These are phyloP conservation scores for Pogonomyrmex barbatus DNA, from an alignment of 1,140 invertebrate genomes.

Conservation along the genomic window DNA sequence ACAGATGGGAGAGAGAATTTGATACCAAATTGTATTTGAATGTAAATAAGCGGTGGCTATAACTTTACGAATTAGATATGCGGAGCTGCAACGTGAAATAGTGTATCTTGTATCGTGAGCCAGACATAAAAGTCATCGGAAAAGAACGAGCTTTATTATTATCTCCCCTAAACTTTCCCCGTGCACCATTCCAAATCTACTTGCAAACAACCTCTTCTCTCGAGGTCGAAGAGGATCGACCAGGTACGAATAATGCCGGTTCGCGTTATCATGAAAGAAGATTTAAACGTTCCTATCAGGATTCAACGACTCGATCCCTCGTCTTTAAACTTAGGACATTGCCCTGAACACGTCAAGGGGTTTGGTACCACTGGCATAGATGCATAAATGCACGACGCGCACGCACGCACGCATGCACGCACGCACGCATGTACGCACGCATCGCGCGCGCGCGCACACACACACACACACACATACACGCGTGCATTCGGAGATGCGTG, in stretches of 20 bases:
- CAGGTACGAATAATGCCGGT: neutral
- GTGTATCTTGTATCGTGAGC: neutral
- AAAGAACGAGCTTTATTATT: neutral
- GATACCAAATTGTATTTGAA: neutral
- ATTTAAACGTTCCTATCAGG: neutral
- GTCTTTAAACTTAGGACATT: slow-evolving; percentile 85
- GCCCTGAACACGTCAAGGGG: slow-evolving; percentile 81
- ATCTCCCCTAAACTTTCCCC: neutral
- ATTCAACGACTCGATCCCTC: slow-evolving; percentile 70
- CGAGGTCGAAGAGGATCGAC: slow-evolving; percentile 16
- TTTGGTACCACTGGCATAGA: slow-evolving; percentile 86
- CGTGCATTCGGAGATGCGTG: slow-evolving; percentile 61
- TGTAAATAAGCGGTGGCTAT: neutral
- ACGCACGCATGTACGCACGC: slow-evolving; percentile 48
- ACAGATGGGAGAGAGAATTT: neutral
- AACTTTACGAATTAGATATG: neutral
- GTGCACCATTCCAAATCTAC: neutral
- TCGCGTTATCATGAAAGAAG: slow-evolving; percentile 6
- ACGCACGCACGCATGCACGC: slow-evolving; percentile 65
- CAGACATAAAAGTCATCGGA: neutral
- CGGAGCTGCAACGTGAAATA: neutral
- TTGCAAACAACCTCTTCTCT: neutral
- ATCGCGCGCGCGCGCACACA: slow-evolving; percentile 30
- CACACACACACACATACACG: too few species aligned
- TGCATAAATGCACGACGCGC: slow-evolving; percentile 80